Evolutionary conservation across 2,113 vertebrate genomes (phyloP), one percentile per base, ranked within the genome.

Genomic region (Hyperopisus bebe): DNA sequence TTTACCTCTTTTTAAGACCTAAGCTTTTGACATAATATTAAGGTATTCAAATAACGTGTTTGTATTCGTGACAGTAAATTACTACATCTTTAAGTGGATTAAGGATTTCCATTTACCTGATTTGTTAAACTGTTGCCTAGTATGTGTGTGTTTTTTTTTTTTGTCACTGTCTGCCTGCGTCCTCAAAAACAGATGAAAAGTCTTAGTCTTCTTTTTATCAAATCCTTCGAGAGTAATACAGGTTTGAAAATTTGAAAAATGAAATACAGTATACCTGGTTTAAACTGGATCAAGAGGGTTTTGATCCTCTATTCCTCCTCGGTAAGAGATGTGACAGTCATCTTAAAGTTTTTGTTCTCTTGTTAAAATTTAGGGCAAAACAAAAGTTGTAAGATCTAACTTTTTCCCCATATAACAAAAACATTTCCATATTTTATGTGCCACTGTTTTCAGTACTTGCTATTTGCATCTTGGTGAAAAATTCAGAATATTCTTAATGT

Each of bases 1-100:
- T 55, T 58, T 85, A 66, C 31, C 55, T 7, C 31, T 89, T 89
- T 51, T 44, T 58, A 86, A 24, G 27, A 70, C 31, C 24, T 42
- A 47, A 50, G 27, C 44, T 42, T 66, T 66, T 66, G 62, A 66
- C 62, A 66, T 66, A 27, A n/a, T 66, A 31, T 66, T 48, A 47
- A 53, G 27, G 27, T 80, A 90, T 93, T 90, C 90, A 92, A 92
- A 93, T 93, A 90, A 91, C 92, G 90, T 90, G 91, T 92, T 93
- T 94, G 94, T 90, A 93, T 91, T 94, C 89, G 91, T 94, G 94
- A 90, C 88, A 87, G 93, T 95, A 92, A 95, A 92, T 94, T 94
- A 94, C 94, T 94, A 94, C 94, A 89, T 93, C 15, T 88, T 92
- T 93, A 89, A 91, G 94, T 94, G 92, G 92, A 91, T 93, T 92